Base-by-base conservation (phyloP, 2,113 vertebrate genomes). In the Otis tarda region DNA sequence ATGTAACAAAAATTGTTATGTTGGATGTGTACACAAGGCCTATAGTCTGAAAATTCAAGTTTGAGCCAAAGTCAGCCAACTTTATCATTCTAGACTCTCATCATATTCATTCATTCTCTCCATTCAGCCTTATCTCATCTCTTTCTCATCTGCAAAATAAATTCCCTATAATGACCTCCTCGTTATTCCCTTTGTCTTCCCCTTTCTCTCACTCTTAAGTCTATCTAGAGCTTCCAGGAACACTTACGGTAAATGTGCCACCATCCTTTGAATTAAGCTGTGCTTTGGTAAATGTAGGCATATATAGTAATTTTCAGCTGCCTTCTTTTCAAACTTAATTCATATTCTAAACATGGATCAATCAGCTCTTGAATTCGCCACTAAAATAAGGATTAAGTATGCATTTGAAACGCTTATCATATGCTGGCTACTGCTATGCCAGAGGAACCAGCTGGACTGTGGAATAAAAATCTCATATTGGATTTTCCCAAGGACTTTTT, bases 351-450 rank as follows among this genome's bases (percentile, higher is more conserved):
- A 83, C 73, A 83, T 64, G 39, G 43, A 80, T 76, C 61, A 70
- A 80, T 4, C 20, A 85, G 25, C 28, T 90, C 37, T 87, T 64
- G 53, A 76, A 79, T 97, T 97, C 97, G 64, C 45, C 83, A 92
- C 83, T 97, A 89, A 96, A 95, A 88, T 94, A 94, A 95, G 45
- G 73, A 93, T 94, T 97, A 97, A 96, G 24, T 94, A 84, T 85
- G 93, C 45, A 84, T 90, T 94, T 97, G 94, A 80, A 85, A 91
- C 94, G 56, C n/a, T 93, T 93, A 90, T 95, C 67, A 65, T 90
- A 95, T 7, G 4, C 56, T 95, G 87, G 60, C 59, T 95, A 94
- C 21, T 86, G 14, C 80, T 94, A 39, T 95, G 87, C 81, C 50
- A 85, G 35, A 39, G 30, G 76, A 97, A 86, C 49, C 47, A 96